These are phyloP conservation scores for Bombus soroeensis DNA, from an alignment of 1,140 invertebrate species.

Conservation along the genomic window DNA sequence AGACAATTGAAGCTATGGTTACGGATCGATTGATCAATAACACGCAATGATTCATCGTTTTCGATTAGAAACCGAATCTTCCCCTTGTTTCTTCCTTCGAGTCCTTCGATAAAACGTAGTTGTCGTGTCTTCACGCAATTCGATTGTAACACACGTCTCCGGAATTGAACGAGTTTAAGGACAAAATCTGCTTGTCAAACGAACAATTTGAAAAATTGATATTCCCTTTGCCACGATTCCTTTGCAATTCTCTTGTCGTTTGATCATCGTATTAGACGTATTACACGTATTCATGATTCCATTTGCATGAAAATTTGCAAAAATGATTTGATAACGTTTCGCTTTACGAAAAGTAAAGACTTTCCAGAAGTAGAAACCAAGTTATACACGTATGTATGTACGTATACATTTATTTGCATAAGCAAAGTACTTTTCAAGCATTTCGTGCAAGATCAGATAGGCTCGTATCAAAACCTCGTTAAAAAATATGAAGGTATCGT, in stretches of 20 bases:
- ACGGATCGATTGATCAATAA: constrained; percentile 64
- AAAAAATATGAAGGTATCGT: neutral
- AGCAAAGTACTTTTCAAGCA: neutral
- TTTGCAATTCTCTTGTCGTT: neutral
- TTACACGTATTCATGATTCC: neutral
- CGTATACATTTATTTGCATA: neutral
- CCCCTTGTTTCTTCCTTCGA: too few relatives aligned
- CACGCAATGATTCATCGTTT: constrained; percentile 45
- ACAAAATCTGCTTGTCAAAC: neutral
- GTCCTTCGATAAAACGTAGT: neutral
- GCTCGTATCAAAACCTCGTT: neutral
- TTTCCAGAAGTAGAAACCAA: neutral
- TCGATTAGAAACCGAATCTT: constrained; percentile 2
- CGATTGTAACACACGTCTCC: neutral
- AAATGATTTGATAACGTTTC: neutral
- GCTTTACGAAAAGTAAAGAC: too few relatives aligned
- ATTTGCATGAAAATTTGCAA: neutral
- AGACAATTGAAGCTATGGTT: constrained; percentile 50
- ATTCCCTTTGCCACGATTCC: neutral
- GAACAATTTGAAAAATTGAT: neutral
- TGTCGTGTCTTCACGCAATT: neutral
- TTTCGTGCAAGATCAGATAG: constrained; percentile 4
- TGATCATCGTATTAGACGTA: too few relatives aligned
- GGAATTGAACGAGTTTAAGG: neutral
- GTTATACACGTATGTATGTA: neutral